These are phyloP conservation scores for Eulemur albifrons DNA, from an alignment of 2,797 vertebrate species.

Conservation along the genomic window DNA sequence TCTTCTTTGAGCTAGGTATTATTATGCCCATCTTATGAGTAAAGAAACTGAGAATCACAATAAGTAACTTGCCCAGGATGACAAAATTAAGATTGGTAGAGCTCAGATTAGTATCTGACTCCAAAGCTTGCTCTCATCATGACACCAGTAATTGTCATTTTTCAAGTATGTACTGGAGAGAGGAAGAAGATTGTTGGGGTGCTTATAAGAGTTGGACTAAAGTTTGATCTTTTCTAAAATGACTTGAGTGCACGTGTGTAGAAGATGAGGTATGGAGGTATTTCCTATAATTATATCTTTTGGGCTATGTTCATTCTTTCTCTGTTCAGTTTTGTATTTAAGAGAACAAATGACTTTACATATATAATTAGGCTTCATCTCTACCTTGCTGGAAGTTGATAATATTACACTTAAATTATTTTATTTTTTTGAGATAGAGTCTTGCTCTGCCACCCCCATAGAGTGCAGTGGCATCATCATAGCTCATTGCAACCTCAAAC, in stretches of 20 bases:
- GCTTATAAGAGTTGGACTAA: not conserved
- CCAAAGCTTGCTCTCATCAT: not conserved
- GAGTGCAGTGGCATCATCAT: no score
- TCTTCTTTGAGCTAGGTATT: not conserved
- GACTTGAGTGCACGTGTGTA: not conserved
- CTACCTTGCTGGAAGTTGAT: not conserved
- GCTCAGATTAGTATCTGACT: not conserved
- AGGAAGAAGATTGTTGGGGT: not conserved
- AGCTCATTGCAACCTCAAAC: no score
- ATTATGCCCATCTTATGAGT: not conserved
- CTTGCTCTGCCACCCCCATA: no score
- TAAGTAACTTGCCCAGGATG: not conserved
- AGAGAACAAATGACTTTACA: not conserved
- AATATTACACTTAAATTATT: slow-evolving; percentile 11
- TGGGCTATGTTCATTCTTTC: not conserved
- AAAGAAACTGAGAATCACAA: slow-evolving; percentile 25
- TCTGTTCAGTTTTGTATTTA: slow-evolving; percentile 4
- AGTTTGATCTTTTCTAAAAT: not conserved
- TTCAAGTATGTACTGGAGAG: not conserved
- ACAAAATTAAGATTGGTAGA: not conserved
- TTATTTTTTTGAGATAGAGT: no score
- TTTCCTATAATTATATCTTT: not conserved
- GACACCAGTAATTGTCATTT: not conserved
- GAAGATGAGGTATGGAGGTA: not conserved
- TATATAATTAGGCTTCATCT: slow-evolving; percentile 5